Evolutionary conservation across 35 echinoderm and acorn worm species (phyloP).

Genomic region (Hemicentrotus pulcherrimus): DNA sequence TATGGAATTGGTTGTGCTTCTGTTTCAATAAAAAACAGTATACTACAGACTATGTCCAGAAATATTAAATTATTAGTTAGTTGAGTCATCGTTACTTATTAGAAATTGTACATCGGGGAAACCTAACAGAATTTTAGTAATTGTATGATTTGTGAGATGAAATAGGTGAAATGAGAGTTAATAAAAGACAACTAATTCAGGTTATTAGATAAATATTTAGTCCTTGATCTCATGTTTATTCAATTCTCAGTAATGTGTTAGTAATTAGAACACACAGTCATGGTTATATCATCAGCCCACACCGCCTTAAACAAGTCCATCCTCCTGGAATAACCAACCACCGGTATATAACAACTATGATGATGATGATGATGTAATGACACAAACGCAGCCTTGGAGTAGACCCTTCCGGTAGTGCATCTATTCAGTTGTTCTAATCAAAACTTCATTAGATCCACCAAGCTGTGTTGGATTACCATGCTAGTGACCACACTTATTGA

Average conservation of each 20-base stretch:
- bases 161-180: too few species aligned
- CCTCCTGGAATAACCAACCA: neutral
- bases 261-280: neutral
- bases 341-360: neutral
- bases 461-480: neutral
- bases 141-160: too few species aligned
- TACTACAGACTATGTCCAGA: too few species aligned
- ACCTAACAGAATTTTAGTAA: too few species aligned
- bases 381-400: neutral
- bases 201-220: neutral
- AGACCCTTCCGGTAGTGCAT: neutral
- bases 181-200: too few species aligned
- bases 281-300: neutral
- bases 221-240: neutral
- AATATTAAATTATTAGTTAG: too few species aligned
- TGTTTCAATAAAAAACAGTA: too few species aligned
- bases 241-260: neutral
- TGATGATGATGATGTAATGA: neutral
- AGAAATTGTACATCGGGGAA: too few species aligned
- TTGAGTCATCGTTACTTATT: too few species aligned
- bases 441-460: conserved; percentile 12
- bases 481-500: neutral
- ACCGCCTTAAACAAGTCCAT: neutral
- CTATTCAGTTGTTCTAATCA: conserved; percentile 31
- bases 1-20: too few species aligned